Conservation (phyloP, 2,888 invertebrate species). For the Callimorpha dominula region DNA sequence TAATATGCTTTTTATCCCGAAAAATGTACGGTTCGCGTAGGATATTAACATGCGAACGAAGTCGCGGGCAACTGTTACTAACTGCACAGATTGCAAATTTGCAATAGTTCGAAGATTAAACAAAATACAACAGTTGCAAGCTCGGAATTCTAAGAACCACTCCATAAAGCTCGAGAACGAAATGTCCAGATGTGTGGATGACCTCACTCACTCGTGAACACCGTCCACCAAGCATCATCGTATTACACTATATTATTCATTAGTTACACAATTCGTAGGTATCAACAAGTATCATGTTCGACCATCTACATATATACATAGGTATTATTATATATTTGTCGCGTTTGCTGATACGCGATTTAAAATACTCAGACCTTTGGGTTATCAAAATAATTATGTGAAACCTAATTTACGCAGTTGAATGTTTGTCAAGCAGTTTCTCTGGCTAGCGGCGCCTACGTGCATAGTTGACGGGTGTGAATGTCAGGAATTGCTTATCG, state of each 20-base stretch:
- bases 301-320: not conserved
- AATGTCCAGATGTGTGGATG: conserved; percentile 15
- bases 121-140: not conserved
- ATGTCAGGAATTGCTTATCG: too few relatives aligned
- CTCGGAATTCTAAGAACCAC: conserved; percentile 10
- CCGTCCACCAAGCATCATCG: not conserved
- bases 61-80: too few relatives aligned
- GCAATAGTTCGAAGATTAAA: not conserved
- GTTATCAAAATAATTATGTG: conserved; percentile 34
- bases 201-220: conserved; percentile 15
- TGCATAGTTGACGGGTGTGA: too few relatives aligned
- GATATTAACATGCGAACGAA: too few relatives aligned
- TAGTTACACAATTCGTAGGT: not conserved
- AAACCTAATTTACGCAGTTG: conserved; percentile 10
- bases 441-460: not conserved
- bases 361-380: conserved; percentile 30
- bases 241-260: not conserved
- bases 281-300: not conserved
- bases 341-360: not conserved
- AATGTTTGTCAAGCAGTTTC: not conserved
- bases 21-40: too few relatives aligned
- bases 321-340: not conserved
- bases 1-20: too few relatives aligned
- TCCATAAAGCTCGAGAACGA: not conserved
- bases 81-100: not conserved